Evolutionary conservation across 2,113 vertebrate genomes (phyloP), one percentile per base, ranked within the genome.

Genomic region (Bubo scandiacus): DNA sequence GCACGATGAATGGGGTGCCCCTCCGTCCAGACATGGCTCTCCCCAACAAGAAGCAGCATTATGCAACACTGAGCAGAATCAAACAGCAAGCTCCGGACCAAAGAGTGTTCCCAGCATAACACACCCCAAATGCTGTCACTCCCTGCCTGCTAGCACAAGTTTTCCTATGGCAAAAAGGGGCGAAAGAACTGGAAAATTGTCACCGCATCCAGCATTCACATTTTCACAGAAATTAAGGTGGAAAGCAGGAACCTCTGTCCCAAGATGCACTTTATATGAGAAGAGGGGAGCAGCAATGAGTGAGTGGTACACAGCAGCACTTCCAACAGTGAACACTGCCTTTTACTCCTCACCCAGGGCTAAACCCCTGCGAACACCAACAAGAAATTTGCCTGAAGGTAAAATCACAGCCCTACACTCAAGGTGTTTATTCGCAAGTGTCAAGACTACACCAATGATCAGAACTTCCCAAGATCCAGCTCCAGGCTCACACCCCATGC

Each of bases 281-380:
- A 92, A 75, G 22, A 67, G 27, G 15, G 21, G 22, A 65, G 26
- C 54, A 70, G 70, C 51, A 73, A 19, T 5, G 19, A 74, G 7
- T 17, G 36, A 58, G 30, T 12, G 36, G 15, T 25, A 84, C 38
- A 20, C 17, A 80, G 55, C 36, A 82, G 49, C 62, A 45, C 29
- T 17, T 57, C 26, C 26, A 25, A 7, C 0, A 54, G 20, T 3
- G 27, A 95, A 27, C 0, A 0, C 19, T 70, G 57, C 29, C 23
- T 95, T 78, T n/a, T 65, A 38, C 58, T 73, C 11, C 70, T 89
- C 5, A 6, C 61, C 32, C 30, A 51, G 42, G 36, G 73, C 55
- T 91, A 94, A 82, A 87, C 14, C 45, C 65, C 55, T 42, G 9
- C 1, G 7, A 92, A 58, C 42, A 77, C 47, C 34, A 15, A 20